Evolutionary conservation across 1,140 invertebrate species (phyloP), one percentile per base, ranked within the genome.

Genomic region (Drosophila mojavensis): DNA sequence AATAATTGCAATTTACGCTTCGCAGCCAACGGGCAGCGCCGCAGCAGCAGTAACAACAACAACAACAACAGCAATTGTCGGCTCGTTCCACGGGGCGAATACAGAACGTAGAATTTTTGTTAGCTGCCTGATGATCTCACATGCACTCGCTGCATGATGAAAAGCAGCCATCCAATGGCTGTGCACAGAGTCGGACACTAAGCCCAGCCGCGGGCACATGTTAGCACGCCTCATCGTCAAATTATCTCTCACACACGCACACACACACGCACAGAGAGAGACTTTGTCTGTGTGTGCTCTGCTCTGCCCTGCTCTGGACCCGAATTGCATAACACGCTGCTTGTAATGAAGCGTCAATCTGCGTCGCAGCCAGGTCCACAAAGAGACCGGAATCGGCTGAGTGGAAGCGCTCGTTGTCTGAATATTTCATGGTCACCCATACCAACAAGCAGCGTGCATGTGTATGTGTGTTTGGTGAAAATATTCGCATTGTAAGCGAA

Each of bases 261-360:
- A 39, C 17, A 17, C 17, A 17, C 17, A 17, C 17, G 17, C 17
- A n/a, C 5, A 51, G 20, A 47, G 28, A 36, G 36, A 9, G 36
- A 11, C 20, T 24, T 3, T 24, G 17, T 17, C 17, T 17, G 33
- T 11, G 33, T 11, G 33, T 9, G 56, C 54, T 48, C 43, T 50
- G 50, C 17, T 24, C 47, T 36, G 41, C 56, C 43, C 45, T 58
- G 69, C 62, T 66, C 63, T 73, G 64, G 64, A 64, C 70, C 70
- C 41, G 54, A 48, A 72, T 72, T 76, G 67, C 67, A 72, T 71
- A 71, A 65, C 74, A 36, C 26, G 28, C 20, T 54, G 64, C 64
- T 58, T 71, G 84, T 89, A 89, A 89, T 89, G 84, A 84, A 89
- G 84, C 84, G 71, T 89, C 84, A 89, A 83, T 88, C 84, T 88